Evolutionary conservation across 2,797 vertebrate genomes (phyloP).

Genomic region (Hozukius guyotensis): DNA sequence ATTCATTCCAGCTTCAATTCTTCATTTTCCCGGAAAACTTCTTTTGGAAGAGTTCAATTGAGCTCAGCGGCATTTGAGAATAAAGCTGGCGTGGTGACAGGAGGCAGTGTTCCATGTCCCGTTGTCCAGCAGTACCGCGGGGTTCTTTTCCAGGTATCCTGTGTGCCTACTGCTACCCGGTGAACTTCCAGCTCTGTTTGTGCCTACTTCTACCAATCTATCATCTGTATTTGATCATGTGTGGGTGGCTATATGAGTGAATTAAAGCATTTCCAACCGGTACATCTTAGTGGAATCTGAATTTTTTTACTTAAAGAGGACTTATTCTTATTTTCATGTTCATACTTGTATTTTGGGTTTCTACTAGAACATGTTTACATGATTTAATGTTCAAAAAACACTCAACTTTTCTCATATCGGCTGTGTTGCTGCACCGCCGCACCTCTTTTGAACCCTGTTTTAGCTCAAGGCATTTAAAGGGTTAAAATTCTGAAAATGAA

Average conservation of each 20-base stretch:
- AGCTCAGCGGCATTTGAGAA: background rate
- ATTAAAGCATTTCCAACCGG: constrained; percentile 60
- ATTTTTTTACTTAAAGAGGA: background rate
- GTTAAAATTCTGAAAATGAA: background rate
- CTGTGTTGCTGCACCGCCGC: no score
- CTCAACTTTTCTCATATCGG: no score
- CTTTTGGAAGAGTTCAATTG: background rate
- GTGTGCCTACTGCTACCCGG: constrained; percentile 19
- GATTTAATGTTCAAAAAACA: no score
- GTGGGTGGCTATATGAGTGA: constrained; percentile 14
- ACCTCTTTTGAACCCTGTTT: no score
- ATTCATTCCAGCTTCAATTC: background rate
- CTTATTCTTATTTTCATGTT: no score
- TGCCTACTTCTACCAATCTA: constrained; percentile 18
- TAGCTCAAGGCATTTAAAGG: background rate
- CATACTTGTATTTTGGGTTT: no score
- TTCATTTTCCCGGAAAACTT: background rate
- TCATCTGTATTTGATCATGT: constrained; percentile 31
- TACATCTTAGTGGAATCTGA: background rate
- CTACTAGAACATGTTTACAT: no score
- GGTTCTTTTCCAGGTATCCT: background rate
- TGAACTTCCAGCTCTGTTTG: constrained; percentile 20
- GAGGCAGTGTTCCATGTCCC: background rate
- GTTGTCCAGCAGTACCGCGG: background rate
- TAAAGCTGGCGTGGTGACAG: background rate